A percentile compares a stretch with the other conserved stretches of the same genome.
Conservation (phyloP, 2,113 vertebrate species). For the Catagonus wagneri region DNA sequence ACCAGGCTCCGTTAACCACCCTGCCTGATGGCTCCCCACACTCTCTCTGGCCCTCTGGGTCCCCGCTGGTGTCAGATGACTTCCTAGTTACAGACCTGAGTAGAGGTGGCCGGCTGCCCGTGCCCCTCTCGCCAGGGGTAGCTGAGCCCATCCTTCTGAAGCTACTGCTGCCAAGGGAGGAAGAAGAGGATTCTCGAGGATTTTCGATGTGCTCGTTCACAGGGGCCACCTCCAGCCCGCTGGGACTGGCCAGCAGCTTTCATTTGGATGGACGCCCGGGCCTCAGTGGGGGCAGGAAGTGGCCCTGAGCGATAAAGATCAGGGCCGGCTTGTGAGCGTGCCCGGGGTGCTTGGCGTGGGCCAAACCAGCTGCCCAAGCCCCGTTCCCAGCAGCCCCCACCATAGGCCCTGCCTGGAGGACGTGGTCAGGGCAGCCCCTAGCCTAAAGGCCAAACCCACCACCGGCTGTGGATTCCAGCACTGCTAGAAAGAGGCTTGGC, state of each 20-base stretch:
- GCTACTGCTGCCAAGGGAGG: background rate
- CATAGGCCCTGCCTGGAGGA: accelerated
- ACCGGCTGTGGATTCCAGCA: accelerated
- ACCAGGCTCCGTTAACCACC: background rate
- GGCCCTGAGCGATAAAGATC: slow-evolving; percentile 24
- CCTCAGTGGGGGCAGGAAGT: slow-evolving; percentile 57
- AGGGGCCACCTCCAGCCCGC: background rate
- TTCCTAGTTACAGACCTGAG: background rate
- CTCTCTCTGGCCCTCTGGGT: background rate
- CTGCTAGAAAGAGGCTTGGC: background rate
- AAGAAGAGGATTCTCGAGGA: background rate
- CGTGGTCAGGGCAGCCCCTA: accelerated
- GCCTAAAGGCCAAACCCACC: background rate
- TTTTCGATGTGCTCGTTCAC: slow-evolving; percentile 34
- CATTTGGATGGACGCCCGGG: slow-evolving; percentile 42
- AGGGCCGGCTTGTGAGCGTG: background rate
- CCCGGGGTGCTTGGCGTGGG: background rate
- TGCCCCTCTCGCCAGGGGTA: background rate
- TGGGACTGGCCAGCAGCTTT: background rate
- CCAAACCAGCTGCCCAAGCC: background rate
- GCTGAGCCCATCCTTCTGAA: background rate
- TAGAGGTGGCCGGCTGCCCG: background rate
- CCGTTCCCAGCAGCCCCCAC: background rate
- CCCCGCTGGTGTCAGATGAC: background rate
- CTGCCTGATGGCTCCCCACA: background rate